Evolutionary conservation across 2,797 vertebrate genomes (phyloP).

Genomic region (Cyprinella venusta): DNA sequence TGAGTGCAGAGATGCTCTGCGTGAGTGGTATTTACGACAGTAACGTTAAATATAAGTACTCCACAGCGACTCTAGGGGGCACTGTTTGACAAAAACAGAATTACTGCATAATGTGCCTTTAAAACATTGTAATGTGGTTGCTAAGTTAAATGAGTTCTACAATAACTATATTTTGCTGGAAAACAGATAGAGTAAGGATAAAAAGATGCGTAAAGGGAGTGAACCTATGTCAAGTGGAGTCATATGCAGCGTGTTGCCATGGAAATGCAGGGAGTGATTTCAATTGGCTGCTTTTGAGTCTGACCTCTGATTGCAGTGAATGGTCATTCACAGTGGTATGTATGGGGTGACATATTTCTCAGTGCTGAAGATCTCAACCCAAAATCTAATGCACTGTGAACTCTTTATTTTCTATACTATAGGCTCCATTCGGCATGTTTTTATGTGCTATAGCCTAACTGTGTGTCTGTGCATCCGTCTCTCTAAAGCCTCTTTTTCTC

Average conservation of each 20-base stretch:
- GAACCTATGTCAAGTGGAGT: slow-evolving; percentile 54
- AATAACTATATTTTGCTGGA: neutral
- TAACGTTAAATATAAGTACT: too few species aligned
- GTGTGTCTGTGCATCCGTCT: slow-evolving; percentile 31
- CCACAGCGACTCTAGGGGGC: too few species aligned
- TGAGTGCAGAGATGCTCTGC: too few species aligned
- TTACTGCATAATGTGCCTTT: neutral
- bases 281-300: slow-evolving; percentile 45
- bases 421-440: slow-evolving; percentile 17
- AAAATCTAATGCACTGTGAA: neutral
- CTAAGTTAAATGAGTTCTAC: neutral
- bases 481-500: slow-evolving; percentile 40
- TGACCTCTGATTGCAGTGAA: slow-evolving; percentile 58
- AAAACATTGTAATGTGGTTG: neutral
- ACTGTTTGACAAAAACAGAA: too few species aligned
- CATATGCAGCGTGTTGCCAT: slow-evolving; percentile 56
- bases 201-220: slow-evolving; percentile 36
- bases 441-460: neutral
- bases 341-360: slow-evolving; percentile 37
- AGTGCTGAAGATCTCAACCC: slow-evolving; percentile 30
- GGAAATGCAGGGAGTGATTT: slow-evolving; percentile 51
- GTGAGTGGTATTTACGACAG: too few species aligned
- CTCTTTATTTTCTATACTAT: slow-evolving; percentile 15
- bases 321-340: slow-evolving; percentile 47
- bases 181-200: slow-evolving; percentile 5